Conservation (phyloP, 2,888 invertebrate species). For the Callyntrura guangdongensis region DNA sequence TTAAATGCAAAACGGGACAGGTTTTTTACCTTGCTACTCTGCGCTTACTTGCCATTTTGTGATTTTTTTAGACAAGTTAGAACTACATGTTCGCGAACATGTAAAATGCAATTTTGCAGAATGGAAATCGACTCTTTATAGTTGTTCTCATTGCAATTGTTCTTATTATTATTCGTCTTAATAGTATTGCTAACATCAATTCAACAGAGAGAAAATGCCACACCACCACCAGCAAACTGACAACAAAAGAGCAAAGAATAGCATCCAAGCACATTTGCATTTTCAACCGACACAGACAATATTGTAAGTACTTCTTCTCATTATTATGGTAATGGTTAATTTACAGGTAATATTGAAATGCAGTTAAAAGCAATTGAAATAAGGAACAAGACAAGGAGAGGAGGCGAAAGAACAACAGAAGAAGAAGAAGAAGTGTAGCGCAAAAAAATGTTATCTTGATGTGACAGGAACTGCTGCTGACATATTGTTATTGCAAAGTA, state of each 20-base stretch:
- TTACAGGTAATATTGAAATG: constrained; percentile 75
- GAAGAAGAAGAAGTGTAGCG: constrained; percentile 45
- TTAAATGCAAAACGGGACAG: constrained; percentile 67
- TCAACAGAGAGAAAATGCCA: constrained; percentile 17
- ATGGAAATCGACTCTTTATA: constrained; percentile 24
- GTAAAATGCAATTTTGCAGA: constrained; percentile 21
- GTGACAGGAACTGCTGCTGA: constrained; percentile 79
- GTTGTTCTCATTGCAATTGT: not conserved
- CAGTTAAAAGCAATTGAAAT: constrained; percentile 69
- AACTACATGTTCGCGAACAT: constrained; percentile 34
- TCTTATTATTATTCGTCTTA: constrained; percentile 1
- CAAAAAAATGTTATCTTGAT: constrained; percentile 74
- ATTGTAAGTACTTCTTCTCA: constrained; percentile 21
- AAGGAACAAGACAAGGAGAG: constrained; percentile 23
- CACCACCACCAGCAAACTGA: constrained; percentile 28
- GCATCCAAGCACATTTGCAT: too few species aligned
- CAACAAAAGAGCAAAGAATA: too few species aligned
- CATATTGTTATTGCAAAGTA: constrained; percentile 79
- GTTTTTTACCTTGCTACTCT: constrained; percentile 16
- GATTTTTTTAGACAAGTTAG: constrained; percentile 37
- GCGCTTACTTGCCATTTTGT: constrained; percentile 12
- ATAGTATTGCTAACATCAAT: constrained; percentile 3
- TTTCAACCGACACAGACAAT: not conserved
- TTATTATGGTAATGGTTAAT: constrained; percentile 61
- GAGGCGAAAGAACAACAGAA: constrained; percentile 50